These are phyloP conservation scores for Lindbergichthys nudifrons DNA, from an alignment of 2,797 vertebrate genomes.

Conservation along the genomic window DNA sequence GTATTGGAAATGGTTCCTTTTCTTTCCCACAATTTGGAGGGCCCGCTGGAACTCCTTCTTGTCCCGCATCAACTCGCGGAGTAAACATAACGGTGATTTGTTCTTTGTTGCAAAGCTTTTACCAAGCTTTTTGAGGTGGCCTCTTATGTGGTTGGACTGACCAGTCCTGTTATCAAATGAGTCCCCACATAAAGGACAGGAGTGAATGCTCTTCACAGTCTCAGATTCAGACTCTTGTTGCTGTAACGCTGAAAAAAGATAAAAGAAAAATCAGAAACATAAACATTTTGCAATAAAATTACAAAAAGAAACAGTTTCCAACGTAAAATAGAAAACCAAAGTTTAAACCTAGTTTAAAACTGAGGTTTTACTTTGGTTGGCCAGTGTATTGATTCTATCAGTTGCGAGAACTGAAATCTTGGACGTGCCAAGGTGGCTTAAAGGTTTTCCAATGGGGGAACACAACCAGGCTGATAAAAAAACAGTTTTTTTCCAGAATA, in stretches of 20 bases:
- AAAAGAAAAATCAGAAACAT: constrained; percentile 8
- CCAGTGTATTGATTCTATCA: not conserved
- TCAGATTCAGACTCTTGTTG: constrained; percentile 72
- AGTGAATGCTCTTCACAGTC: constrained; percentile 80
- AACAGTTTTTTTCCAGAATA: not conserved
- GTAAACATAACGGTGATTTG: constrained; percentile 94
- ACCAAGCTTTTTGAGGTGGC: constrained; percentile 97
- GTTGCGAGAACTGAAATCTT: not conserved
- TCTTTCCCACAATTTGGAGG: constrained; percentile 93
- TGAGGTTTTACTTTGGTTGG: not conserved
- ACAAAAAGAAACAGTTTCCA: not conserved
- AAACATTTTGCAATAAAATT: not conserved
- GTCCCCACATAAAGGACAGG: constrained; percentile 96
- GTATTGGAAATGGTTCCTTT: constrained; percentile 90
- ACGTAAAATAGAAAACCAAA: not conserved
- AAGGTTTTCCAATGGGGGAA: not conserved
- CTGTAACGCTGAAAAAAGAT: constrained; percentile 63
- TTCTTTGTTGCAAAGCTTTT: constrained; percentile 91
- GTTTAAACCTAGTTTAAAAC: constrained; percentile 5
- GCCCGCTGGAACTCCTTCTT: constrained; percentile 96
- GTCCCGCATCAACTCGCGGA: constrained; percentile 97
- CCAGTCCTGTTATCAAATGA: constrained; percentile 98
- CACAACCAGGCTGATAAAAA: not conserved
- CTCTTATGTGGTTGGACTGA: constrained; percentile 97
- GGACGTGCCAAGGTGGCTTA: not conserved